Percentiles rank a stretch among this genome's conserved stretches.
Conservation (phyloP, 2,888 invertebrate species). For the Alentia gelatinosa region DNA sequence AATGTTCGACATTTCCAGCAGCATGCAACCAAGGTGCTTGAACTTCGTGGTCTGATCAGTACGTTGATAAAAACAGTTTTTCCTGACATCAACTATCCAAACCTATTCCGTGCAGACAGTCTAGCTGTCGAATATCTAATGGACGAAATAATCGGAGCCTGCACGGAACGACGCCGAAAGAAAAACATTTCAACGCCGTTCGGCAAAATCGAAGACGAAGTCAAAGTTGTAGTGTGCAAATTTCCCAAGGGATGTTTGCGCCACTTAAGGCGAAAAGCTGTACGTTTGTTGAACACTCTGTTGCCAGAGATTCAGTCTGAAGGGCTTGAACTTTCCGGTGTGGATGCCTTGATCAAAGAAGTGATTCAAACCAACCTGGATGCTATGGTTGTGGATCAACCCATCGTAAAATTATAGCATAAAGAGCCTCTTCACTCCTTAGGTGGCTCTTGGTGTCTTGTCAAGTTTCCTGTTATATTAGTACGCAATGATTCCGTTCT, state of each 20-base stretch:
- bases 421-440: too few relatives aligned
- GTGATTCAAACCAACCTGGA: conserved; percentile 4
- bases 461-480: too few relatives aligned
- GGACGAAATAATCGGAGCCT: background rate
- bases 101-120: background rate
- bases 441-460: too few relatives aligned
- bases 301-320: background rate
- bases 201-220: background rate
- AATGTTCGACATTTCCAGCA: background rate
- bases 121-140: conserved; percentile 8
- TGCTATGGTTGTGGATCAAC: background rate
- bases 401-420: background rate
- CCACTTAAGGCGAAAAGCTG: background rate
- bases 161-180: background rate
- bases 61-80: background rate
- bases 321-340: background rate
- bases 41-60: background rate
- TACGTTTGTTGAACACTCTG: background rate
- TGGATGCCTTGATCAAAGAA: background rate
- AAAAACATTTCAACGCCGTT: background rate
- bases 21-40: background rate
- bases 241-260: background rate
- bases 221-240: conserved; percentile 5
- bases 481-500: too few relatives aligned
- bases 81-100: background rate